A percentile compares a stretch with the other conserved stretches of the same genome.
These are phyloP conservation scores for Plebejus argus DNA, from an alignment of 2,888 invertebrate genomes.

Conservation along the genomic window DNA sequence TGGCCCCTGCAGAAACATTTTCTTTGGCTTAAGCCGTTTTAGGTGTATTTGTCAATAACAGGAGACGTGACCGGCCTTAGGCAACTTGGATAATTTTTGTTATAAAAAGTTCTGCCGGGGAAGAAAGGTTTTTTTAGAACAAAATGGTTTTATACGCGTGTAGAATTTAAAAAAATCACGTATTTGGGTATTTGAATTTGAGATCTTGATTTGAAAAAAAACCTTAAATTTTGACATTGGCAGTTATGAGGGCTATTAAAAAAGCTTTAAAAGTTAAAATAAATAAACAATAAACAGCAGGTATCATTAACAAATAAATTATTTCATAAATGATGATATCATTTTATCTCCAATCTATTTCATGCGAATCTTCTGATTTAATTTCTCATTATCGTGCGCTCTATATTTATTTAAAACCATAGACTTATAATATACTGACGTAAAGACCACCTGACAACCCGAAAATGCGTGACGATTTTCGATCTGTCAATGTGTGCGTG, in stretches of 20 bases:
- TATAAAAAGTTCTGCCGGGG: conserved; percentile 1
- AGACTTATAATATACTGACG: too few relatives aligned
- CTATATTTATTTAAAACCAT: neutral
- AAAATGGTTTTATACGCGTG: neutral
- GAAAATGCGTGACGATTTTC: too few relatives aligned
- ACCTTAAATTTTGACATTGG: too few relatives aligned
- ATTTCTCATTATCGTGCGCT: neutral
- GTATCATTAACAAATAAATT: neutral
- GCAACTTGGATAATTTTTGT: conserved; percentile 20
- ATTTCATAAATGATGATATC: neutral
- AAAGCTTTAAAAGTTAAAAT: too few relatives aligned
- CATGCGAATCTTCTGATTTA: neutral
- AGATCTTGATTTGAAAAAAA: neutral
- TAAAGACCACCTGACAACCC: too few relatives aligned
- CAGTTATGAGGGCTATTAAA: too few relatives aligned
- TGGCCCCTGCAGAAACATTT: neutral
- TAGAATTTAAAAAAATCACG: neutral
- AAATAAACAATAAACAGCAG: neutral
- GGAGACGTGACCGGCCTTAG: conserved; percentile 24
- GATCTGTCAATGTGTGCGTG: too few relatives aligned
- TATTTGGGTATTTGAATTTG: neutral
- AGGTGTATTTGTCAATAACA: conserved; percentile 22
- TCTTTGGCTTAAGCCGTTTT: neutral
- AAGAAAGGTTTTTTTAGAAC: neutral
- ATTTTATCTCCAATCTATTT: neutral